Conservation (phyloP, 1,140 invertebrate genomes). For the Proctacanthus coquilletti region DNA sequence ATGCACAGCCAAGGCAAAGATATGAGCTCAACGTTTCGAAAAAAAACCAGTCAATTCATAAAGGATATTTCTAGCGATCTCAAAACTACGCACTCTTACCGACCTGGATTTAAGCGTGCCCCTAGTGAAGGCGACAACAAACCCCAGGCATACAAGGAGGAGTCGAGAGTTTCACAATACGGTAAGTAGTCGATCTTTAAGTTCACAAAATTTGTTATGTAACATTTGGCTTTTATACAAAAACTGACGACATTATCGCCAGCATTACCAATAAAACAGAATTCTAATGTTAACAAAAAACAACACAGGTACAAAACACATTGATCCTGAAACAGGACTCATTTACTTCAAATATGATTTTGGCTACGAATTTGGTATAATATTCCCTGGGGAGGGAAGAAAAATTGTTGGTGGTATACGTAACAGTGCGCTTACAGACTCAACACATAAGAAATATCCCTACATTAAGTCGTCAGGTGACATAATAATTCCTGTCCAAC, state of each 20-base stretch:
- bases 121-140: constrained; percentile 25
- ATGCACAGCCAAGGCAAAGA: constrained; percentile 33
- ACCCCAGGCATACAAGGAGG: constrained; percentile 52
- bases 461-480: too few species aligned
- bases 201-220: constrained; percentile 8
- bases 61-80: constrained; percentile 47
- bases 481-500: constrained; percentile 23
- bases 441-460: too few species aligned
- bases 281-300: constrained; percentile 7
- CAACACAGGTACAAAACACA: constrained; percentile 51
- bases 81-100: constrained; percentile 31
- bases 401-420: constrained; percentile 32
- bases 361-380: constrained; percentile 63
- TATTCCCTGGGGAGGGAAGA: constrained; percentile 50
- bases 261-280: background rate
- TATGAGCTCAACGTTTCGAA: constrained; percentile 52
- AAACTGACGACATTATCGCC: constrained; percentile 5
- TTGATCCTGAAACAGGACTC: constrained; percentile 57
- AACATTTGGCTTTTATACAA: constrained; percentile 7
- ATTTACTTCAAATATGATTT: constrained; percentile 76
- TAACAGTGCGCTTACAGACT: constrained; percentile 29
- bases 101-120: constrained; percentile 36
- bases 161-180: constrained; percentile 49
- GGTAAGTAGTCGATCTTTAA: constrained; percentile 37
- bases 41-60: constrained; percentile 52